Conservation (phyloP, 37 sponge, comb jelly and placozoan species). For the Ephydatia muelleri region DNA sequence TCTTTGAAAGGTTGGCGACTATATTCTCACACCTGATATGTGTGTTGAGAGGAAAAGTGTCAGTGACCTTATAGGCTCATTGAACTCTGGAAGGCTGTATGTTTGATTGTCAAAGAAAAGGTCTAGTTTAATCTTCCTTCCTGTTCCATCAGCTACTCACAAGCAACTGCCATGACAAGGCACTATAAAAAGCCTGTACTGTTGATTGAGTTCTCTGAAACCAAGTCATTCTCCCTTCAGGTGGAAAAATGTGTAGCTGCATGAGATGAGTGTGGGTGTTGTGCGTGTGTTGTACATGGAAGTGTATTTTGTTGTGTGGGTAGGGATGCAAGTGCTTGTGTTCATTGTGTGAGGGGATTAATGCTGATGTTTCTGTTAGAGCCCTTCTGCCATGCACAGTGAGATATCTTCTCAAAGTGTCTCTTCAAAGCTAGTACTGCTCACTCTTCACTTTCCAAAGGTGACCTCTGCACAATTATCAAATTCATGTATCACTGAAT, state of each 20-base stretch:
- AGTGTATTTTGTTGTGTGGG: no score
- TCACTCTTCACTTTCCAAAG: constrained; percentile 96
- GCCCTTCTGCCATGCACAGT: constrained; percentile 33
- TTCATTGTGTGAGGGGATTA: no score
- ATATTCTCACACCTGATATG: constrained; percentile 94
- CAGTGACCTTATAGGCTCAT: constrained; percentile 90
- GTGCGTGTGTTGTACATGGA: no score
- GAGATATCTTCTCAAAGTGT: constrained; percentile 79
- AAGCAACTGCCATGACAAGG: constrained; percentile 87
- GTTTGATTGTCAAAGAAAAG: background rate
- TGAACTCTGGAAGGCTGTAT: constrained; percentile 92
- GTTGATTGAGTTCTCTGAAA: constrained; percentile 91
- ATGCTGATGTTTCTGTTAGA: constrained; percentile 38
- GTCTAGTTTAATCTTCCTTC: background rate
- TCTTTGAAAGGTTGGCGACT: constrained; percentile 87
- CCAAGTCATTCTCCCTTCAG: constrained; percentile 86
- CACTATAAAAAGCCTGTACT: constrained; percentile 85
- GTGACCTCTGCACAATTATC: constrained; percentile 55
- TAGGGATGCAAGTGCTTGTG: no score
- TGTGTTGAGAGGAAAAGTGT: constrained; percentile 97
- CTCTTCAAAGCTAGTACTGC: constrained; percentile 81
- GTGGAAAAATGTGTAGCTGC: no score
- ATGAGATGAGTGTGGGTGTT: no score
- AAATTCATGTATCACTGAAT: no score
- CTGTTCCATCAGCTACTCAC: constrained; percentile 68